Base-by-base conservation (phyloP, 92 coral and sea anemone genomes). In the Scolanthus callimorphus region DNA sequence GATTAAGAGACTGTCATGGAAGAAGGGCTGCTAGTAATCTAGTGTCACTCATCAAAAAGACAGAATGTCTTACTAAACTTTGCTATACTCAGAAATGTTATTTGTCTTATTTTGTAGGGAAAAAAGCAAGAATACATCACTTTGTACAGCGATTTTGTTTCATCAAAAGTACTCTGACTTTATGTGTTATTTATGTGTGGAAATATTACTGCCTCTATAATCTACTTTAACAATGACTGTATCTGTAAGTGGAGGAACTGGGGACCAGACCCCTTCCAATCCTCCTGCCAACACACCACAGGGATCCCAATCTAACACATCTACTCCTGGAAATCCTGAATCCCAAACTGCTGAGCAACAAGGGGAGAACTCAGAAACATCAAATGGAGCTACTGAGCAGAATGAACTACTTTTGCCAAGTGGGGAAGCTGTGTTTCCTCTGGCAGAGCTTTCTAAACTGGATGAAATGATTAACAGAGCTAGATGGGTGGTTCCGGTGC, bases 401-500 rank as follows among this genome's bases (percentile, higher is more conserved):
- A 76, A 39, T 24, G 96, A 83, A 13, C 70, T 90, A 17, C 43
- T 77, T 43, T 75, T 75, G 29, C 89, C 89, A 22, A 84, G 78
- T 80, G 99, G 99, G 31, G 96, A 94, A 38, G 89, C 89, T 17
- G 70, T 66, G 46, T 94, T 84, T 73, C 88, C 99, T 25, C 48
- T 74, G 3, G 77, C 91, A 29, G 99, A 88, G 46, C 96, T 94
- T 44, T 76, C 95, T 2, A 94, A 85, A 66, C 82, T 94, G 27
- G 99, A 94, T 78, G 99, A 94, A 55, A 94, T 94, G 99, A 81
- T 94, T 6, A 82, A 90, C 23, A 85, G 99, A 15, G 87, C 88
- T 37, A 72, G 96, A n/a, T 94, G 99, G 99, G 99, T 94, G 57
- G 99, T 94, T 21, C 99, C 99, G 39, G 99, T 94, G 13, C 72